Evolutionary conservation across 2,797 vertebrate species (phyloP).

Genomic region (Enteromius radiatus): DNA sequence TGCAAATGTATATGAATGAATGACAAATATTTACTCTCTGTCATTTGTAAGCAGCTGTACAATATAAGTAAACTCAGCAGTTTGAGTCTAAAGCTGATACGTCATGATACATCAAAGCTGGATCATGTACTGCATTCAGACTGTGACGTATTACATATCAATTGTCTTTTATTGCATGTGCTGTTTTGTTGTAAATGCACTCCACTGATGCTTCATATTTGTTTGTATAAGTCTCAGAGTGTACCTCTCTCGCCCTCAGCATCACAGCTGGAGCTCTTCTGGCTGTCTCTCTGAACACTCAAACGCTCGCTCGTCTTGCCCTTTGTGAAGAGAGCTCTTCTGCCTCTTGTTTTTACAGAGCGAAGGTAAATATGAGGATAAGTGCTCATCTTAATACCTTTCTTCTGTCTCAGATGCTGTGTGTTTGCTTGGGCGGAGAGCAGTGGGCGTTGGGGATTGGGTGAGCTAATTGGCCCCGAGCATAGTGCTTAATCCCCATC

Average conservation of each 20-base stretch:
- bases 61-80: not conserved
- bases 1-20: not conserved
- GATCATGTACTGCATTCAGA: not conserved
- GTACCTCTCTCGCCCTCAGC: slow-evolving; percentile 2
- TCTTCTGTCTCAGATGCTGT: slow-evolving; percentile 12
- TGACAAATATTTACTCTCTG: not conserved
- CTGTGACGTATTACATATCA: not conserved
- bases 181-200: slow-evolving; percentile 2
- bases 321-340: slow-evolving; percentile 30
- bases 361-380: slow-evolving; percentile 5
- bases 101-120: not conserved
- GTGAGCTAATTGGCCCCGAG: slow-evolving; percentile 60
- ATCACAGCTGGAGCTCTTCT: slow-evolving; percentile 27
- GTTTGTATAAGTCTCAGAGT: not conserved
- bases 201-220: not conserved
- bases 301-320: not conserved
- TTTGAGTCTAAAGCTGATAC: not conserved
- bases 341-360: slow-evolving; percentile 10
- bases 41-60: not conserved
- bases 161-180: not conserved
- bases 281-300: slow-evolving; percentile 19
- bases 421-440: slow-evolving; percentile 38
- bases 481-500: slow-evolving; percentile 63
- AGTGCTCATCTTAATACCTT: slow-evolving; percentile 22
- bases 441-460: slow-evolving; percentile 43